A percentile compares a stretch with the other conserved stretches of the same genome.
These are phyloP conservation scores for Diacarnus erythraeanus DNA, from an alignment of 37 sponge, comb jelly and placozoan genomes.

Conservation along the genomic window DNA sequence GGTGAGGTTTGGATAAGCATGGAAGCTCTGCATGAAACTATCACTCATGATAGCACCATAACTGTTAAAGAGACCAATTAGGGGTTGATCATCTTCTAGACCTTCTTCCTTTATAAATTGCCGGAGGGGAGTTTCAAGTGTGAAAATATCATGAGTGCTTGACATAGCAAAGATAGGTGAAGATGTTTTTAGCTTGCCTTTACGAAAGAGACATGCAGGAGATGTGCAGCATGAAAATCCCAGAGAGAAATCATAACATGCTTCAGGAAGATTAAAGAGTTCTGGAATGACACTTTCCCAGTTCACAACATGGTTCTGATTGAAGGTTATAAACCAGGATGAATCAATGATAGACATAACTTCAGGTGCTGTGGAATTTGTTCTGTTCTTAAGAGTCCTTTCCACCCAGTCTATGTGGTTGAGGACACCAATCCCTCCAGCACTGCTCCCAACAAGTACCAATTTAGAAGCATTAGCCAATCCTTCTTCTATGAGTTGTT, in stretches of 20 bases:
- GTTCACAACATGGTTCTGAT: slow-evolving; percentile 4
- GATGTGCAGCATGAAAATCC: slow-evolving; percentile 72
- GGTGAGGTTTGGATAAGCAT: slow-evolving; percentile 19
- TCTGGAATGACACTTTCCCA: background rate
- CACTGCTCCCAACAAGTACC: slow-evolving; percentile 66
- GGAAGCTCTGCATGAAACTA: slow-evolving; percentile 28
- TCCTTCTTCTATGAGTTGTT: slow-evolving; percentile 21
- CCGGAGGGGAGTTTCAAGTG: slow-evolving; percentile 23
- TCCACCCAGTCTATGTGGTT: slow-evolving; percentile 49
- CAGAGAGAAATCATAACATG: slow-evolving; percentile 31
- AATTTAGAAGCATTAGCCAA: slow-evolving; percentile 36
- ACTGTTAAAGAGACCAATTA: slow-evolving; percentile 36
- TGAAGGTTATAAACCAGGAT: slow-evolving; percentile 65
- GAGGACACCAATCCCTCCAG: slow-evolving; percentile 68
- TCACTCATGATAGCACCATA: slow-evolving; percentile 52
- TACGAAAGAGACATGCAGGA: slow-evolving; percentile 50
- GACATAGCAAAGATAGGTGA: slow-evolving; percentile 51
- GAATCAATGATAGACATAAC: slow-evolving; percentile 63
- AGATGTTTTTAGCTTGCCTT: slow-evolving; percentile 4
- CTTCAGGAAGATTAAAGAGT: slow-evolving; percentile 7
- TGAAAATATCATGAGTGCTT: slow-evolving; percentile 68
- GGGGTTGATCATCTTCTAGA: background rate
- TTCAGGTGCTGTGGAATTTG: background rate
- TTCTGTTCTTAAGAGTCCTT: background rate
- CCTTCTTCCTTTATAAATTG: background rate